These are phyloP conservation scores for Lipophrys pholis DNA, from an alignment of 2,113 vertebrate genomes.

Conservation along the genomic window DNA sequence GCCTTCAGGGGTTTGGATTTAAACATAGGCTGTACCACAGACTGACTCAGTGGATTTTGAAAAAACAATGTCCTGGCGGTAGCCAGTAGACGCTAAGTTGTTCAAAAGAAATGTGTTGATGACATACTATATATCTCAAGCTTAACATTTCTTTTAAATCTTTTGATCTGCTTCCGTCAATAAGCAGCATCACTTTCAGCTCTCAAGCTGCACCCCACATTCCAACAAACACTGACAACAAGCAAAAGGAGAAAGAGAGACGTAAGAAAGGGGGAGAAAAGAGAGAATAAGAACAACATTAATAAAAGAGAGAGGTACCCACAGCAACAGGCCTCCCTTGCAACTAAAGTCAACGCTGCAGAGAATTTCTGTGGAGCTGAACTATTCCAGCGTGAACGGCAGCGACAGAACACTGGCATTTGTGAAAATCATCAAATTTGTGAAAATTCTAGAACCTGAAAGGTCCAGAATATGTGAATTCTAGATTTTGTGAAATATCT, in stretches of 20 bases:
- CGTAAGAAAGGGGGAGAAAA: neutral
- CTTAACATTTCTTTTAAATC: neutral
- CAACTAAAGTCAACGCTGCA: conserved; percentile 71
- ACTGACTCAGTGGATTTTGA: conserved; percentile 10
- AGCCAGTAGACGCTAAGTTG: neutral
- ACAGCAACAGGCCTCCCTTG: conserved; percentile 80
- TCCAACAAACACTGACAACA: no score
- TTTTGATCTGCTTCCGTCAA: conserved; percentile 7
- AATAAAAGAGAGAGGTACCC: conserved; percentile 75
- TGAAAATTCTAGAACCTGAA: no score
- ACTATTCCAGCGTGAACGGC: conserved; percentile 22
- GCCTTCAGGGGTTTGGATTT: conserved; percentile 33
- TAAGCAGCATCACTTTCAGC: conserved; percentile 6
- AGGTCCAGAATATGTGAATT: no score
- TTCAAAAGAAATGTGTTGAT: neutral
- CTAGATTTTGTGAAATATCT: no score
- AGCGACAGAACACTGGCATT: no score
- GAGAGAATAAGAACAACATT: conserved; percentile 41
- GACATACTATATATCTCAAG: neutral
- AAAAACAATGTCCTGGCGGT: conserved; percentile 2
- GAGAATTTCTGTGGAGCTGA: conserved; percentile 59
- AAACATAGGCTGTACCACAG: conserved; percentile 13
- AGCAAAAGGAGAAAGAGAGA: conserved; percentile 7
- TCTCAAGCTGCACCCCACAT: no score
- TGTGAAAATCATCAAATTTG: no score